These are phyloP conservation scores for Dunckerocampus dactyliophorus DNA, from an alignment of 2,113 vertebrate genomes.

Conservation along the genomic window DNA sequence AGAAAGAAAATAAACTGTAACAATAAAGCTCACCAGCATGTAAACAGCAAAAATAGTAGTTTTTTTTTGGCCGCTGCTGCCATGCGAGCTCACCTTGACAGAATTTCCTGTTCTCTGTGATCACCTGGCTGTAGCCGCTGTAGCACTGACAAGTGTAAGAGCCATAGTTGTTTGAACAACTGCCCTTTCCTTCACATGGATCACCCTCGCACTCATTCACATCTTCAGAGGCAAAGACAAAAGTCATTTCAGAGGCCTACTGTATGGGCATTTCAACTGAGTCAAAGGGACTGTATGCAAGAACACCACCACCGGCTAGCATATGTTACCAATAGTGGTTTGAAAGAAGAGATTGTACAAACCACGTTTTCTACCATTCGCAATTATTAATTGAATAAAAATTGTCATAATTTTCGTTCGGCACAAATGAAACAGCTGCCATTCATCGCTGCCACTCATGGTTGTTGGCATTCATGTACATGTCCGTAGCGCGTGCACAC, in stretches of 20 bases:
- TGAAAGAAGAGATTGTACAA: too few species aligned
- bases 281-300: too few species aligned
- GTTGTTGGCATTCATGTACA: too few species aligned
- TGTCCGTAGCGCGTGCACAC: too few species aligned
- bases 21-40: slow-evolving; percentile 25
- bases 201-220: slow-evolving; percentile 83
- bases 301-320: too few species aligned
- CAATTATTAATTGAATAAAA: too few species aligned
- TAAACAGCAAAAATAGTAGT: slow-evolving; percentile 12
- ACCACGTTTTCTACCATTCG: too few species aligned
- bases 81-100: slow-evolving; percentile 79
- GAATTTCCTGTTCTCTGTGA: slow-evolving; percentile 74
- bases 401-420: too few species aligned
- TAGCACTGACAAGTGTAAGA: slow-evolving; percentile 87
- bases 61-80: slow-evolving; percentile 1
- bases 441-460: too few species aligned
- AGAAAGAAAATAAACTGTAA: slow-evolving; percentile 21
- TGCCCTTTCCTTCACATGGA: slow-evolving; percentile 82
- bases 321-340: too few species aligned
- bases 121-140: slow-evolving; percentile 78
- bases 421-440: too few species aligned
- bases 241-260: background rate
- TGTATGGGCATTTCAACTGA: background rate
- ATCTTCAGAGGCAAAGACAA: slow-evolving; percentile 64
- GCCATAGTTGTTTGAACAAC: slow-evolving; percentile 82